Percentiles rank a stretch among this genome's conserved stretches.
phyloP scores from a whole-genome alignment of 2,888 invertebrate species.

The Eilema griseolum region DNA sequence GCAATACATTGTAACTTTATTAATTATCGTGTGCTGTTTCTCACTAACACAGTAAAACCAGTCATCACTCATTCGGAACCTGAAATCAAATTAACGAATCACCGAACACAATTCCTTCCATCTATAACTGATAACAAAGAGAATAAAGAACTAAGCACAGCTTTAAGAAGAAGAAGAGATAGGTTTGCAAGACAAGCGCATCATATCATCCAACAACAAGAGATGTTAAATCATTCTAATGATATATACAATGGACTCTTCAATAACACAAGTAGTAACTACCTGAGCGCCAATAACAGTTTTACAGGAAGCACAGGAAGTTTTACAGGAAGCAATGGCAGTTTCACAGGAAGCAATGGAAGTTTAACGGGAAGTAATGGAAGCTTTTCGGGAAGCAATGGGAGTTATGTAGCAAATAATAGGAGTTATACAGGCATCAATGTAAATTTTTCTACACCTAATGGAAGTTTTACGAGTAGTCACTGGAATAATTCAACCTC shows the following conservation, averaged over 20 bases:
- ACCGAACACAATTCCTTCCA: constrained; percentile 63
- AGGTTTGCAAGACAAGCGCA: constrained; percentile 94
- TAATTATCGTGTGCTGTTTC: constrained; percentile 58
- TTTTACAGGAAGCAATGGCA: constrained; percentile 25
- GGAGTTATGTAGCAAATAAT: constrained; percentile 30
- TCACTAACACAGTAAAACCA: constrained; percentile 76
- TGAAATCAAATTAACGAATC: constrained; percentile 62
- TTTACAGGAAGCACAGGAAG: constrained; percentile 30
- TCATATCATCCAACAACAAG: constrained; percentile 94
- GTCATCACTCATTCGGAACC: constrained; percentile 65
- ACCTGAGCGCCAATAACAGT: constrained; percentile 9
- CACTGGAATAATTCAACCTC: constrained; percentile 41
- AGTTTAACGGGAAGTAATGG: constrained; percentile 42
- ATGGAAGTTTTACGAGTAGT: constrained; percentile 31
- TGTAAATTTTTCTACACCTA: constrained; percentile 30
- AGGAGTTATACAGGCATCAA: constrained; percentile 41
- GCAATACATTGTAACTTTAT: background rate
- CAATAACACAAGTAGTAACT: constrained; percentile 37
- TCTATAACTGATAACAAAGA: constrained; percentile 74
- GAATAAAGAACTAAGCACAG: constrained; percentile 92
- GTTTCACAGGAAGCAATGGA: constrained; percentile 31
- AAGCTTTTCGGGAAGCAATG: constrained; percentile 36
- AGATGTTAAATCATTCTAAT: constrained; percentile 79
- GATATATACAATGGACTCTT: constrained; percentile 67
- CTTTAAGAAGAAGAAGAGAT: constrained; percentile 92